Evolutionary conservation across 2,888 invertebrate species (phyloP), one percentile per base, ranked within the genome.

Genomic region (Lampropteryx suffumata): DNA sequence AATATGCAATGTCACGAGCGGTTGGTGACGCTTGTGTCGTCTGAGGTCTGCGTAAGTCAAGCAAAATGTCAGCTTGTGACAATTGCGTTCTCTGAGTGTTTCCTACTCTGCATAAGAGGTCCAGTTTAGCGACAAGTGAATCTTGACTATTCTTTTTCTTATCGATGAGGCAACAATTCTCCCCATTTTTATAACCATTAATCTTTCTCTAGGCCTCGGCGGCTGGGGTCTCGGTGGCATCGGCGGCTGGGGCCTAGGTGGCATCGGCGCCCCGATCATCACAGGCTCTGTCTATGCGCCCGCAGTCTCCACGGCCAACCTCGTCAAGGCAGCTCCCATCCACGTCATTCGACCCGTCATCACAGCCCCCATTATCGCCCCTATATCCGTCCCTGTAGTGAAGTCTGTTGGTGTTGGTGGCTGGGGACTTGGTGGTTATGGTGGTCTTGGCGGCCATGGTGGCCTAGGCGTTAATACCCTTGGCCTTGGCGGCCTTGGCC

Each of bases 271-370:
- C 2, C 59, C 69, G 10, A 59, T 72, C 44, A 56, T 69, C 60
- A 55, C 57, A 28, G 65, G 71, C 1, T 69, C 74, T 0, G 62
- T 73, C 43, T 32, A 71, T 17, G 73, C 79, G 1, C 82, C 84
- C 0, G 79, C 82, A 28, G 71, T 86, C 36, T 89, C 88, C 27
- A 71, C 79, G 26, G 79, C 82, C 6, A 84, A 79, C 65, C 24
- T 85, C 8, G 55, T 73, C 44, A 84, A 76, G 50, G 87, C 84
- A 0, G 78, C 85, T 10, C 84, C 85, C 0, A 84, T 88, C 33
- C 73, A 85, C 1, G 54, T 88, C 7, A 70, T 85, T 55, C 76
- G 59, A 36, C 79, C 82, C 8, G 62, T 71, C 2, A 64, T 71
- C 5, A 71, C 73, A 0, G 65, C 76, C 3, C 80, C 83, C 3